Conservation (phyloP, 2,888 invertebrate genomes). For the Papilio elwesi region DNA sequence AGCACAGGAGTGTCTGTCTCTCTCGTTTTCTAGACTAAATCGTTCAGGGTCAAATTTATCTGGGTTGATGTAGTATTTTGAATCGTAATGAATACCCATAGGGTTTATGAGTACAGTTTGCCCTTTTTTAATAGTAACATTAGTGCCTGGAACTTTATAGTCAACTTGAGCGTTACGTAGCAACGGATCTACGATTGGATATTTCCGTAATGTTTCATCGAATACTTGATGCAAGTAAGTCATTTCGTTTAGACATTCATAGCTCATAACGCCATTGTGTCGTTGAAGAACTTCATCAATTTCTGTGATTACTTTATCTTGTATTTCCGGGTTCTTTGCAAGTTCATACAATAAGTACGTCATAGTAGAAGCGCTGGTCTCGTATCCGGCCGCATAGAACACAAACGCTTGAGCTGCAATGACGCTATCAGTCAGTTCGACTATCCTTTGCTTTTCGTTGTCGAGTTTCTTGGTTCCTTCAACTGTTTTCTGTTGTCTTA, state of each 20-base stretch:
- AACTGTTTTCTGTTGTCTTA: constrained; percentile 53
- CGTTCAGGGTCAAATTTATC: constrained; percentile 75
- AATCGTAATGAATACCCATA: constrained; percentile 68
- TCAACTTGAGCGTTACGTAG: constrained; percentile 59
- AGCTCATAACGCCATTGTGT: constrained; percentile 61
- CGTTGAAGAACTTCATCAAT: constrained; percentile 58
- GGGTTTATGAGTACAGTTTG: constrained; percentile 58
- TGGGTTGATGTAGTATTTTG: constrained; percentile 69
- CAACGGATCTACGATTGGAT: constrained; percentile 68
- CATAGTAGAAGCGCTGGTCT: constrained; percentile 71
- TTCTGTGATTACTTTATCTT: constrained; percentile 59
- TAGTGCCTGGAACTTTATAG: constrained; percentile 64
- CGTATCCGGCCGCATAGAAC: constrained; percentile 74
- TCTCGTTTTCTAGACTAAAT: constrained; percentile 61
- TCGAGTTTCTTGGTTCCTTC: constrained; percentile 42
- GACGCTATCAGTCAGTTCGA: constrained; percentile 60
- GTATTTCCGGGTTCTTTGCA: constrained; percentile 64
- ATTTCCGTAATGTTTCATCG: constrained; percentile 69
- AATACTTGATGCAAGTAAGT: constrained; percentile 68
- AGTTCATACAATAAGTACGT: constrained; percentile 63
- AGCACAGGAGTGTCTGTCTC: constrained; percentile 45
- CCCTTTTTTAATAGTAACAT: constrained; percentile 61
- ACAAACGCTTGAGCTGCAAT: constrained; percentile 70
- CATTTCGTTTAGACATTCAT: constrained; percentile 66
- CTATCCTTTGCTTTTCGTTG: constrained; percentile 44